Evolutionary conservation across 2,888 invertebrate genomes (phyloP), one percentile per base, ranked within the genome.

Genomic region (Linnaemya vulpina): DNA sequence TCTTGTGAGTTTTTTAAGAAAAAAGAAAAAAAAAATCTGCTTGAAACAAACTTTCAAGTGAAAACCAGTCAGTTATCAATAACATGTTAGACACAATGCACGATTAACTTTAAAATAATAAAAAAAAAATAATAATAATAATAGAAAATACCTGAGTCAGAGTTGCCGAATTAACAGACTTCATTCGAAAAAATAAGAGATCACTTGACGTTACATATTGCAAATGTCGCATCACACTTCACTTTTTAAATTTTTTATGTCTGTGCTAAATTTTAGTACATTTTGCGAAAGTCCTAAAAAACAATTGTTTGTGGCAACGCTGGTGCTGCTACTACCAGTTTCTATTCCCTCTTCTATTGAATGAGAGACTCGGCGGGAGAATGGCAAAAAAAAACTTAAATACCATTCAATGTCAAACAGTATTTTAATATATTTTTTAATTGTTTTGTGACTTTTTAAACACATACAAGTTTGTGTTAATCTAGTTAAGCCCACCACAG

Each of bases 401-500:
- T 82, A 73, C 65, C 58, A 67, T 77, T 83, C 83, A 83, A 83
- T 83, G 77, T 62, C 83, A 73, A 67, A 77, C 20, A 40, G 43
- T 63, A 10, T 49, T 75, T 35, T 35, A 35, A 65, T 46, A 63
- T 53, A 5, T 55, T 43, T 51, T 58, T 43, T 35, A 51, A 20
- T 3, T 13, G 51, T 51, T 3, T 55, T 43, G 30, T n/a, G 10
- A 22, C 20, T 13, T 68, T 13, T 68, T 25, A 17, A 17, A 11
- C n/a, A n/a, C n/a, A 51, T 53, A 51, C 30, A 55, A 30, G 25
- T 70, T 60, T 60, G 38, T 70, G 38, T 46, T 68, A 73, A 77
- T 77, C 83, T 67, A 67, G 71, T 83, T 83, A 73, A 73, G 71
- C 67, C 77, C 83, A 77, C 77, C 83, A 77, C 77, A 65, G 67